Base-by-base conservation (phyloP, 2,797 vertebrate genomes). In the Champsocephalus gunnari region DNA sequence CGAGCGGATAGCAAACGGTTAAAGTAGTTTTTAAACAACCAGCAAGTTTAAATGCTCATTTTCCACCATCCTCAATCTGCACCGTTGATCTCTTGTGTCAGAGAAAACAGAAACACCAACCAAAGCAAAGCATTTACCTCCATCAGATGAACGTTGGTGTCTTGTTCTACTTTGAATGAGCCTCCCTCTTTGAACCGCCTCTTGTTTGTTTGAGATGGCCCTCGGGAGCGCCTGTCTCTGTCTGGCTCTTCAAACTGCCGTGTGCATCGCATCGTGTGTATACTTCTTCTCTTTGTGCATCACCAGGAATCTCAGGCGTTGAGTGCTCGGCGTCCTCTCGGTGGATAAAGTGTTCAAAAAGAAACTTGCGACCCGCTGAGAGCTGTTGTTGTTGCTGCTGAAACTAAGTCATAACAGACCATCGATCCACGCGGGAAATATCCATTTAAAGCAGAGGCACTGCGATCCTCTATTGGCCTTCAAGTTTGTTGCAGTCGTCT, bases 181-280 rank as follows among this genome's bases (percentile, higher is more conserved):
- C 83, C 77, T 84, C 79, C 9, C 44, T 89, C 84, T 93, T 88
- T 92, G 90, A 92, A 81, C 87, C 10, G 69, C 70, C 72, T 83
- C 72, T 66, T 91, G 89, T 91, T 93, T 92, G 87, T 92, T 91
- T 92, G 87, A 87, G 88, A 91, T 82, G 74, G 86, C 92, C 81
- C 85, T 24, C 0, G 70, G 84, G 90, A 90, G 64, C 43, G 28
- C 44, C 89, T 87, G 90, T 91, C 91, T 91, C 53, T 59, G 66
- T 90, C 79, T 85, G 73, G 77, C 87, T 87, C 88, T 71, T 88
- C 88, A 89, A 87, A 80, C 80, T 28, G 58, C 75, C 28, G 45
- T 53, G 64, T 75, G 82, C 82, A 83, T 84, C 84, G 80, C 74
- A 76, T 87, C 50, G 82, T 89, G 77, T 85, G 80, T 79, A 48